Evolutionary conservation across 2,797 vertebrate genomes (phyloP), one percentile per base, ranked within the genome.

Genomic region (Carcharodon carcharias): DNA sequence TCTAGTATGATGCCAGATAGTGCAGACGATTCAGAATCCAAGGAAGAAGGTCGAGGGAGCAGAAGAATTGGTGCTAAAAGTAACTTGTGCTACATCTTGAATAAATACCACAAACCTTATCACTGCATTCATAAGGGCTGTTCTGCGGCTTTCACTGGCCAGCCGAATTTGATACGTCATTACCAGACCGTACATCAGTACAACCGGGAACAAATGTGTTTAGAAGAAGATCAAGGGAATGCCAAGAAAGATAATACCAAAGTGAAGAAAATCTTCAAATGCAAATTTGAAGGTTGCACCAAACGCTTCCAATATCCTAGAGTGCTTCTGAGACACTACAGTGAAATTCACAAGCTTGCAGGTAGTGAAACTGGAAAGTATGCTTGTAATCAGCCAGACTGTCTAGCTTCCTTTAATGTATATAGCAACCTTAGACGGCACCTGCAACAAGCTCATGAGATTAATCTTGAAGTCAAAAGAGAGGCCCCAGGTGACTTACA

Each of bases 121-220:
- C 98, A 99, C 96, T 99, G 99, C 97, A 98, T 99, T 88, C 99
- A 99, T 96, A 99, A 99, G 97, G 98, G 98, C 96, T 99, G 99
- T 96, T 98, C 98, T 73, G 98, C 99, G 0, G 99, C 98, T 9
- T 99, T 99, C 97, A 98, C 98, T 77, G 99, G 98, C 96, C 98
- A 99, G 97, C 99, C 98, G 96, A 98, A 98, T 96, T 98, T 99
- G 96, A 98, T 99, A 96, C 99, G 98, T 96, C 99, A 99, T 97
- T 98, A 99, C 0, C 98, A 99, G 97, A 97, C 98, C 23, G 98
- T 99, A 18, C 99, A 99, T 97, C 98, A 98, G 96, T 99, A 99
- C 96, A 99, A 99, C 96, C 98, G 98, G 96, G 99, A 99, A 69
- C 99, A 99, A 96, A 98, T 99, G 96, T 98, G 99, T 97, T 97